Evolutionary conservation across 1,140 invertebrate species (phyloP).

Genomic region (Drosophila busckii): DNA sequence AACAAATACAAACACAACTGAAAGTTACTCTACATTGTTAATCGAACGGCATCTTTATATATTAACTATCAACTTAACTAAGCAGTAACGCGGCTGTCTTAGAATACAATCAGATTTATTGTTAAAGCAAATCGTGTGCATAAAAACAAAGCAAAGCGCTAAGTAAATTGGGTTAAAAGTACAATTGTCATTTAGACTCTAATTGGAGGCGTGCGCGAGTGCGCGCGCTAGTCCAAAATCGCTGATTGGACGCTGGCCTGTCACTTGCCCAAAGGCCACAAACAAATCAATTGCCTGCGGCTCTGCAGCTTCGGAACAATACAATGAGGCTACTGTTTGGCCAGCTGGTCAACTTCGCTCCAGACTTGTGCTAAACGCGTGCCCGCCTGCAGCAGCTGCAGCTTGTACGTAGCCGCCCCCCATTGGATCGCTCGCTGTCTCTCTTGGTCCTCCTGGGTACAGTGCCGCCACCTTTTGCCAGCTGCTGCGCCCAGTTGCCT

Average conservation of each 20-base stretch:
- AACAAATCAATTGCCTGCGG: conserved; percentile 64
- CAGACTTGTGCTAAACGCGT: conserved; percentile 44
- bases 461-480: conserved; percentile 71
- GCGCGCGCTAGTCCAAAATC: no score
- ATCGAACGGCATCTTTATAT: no score
- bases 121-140: conserved; percentile 40
- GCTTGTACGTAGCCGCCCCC: neutral
- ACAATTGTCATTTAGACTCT: conserved; percentile 74
- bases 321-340: conserved; percentile 59
- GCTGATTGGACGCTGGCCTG: conserved; percentile 64
- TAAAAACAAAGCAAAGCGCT: conserved; percentile 43
- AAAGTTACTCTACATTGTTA: no score
- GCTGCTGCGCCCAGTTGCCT: conserved; percentile 35
- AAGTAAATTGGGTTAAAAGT: conserved; percentile 73
- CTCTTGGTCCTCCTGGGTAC: conserved; percentile 41
- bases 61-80: no score
- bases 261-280: conserved; percentile 66
- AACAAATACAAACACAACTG: conserved; percentile 74
- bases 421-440: conserved; percentile 26
- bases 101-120: conserved; percentile 70
- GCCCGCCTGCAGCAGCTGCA: conserved; percentile 36
- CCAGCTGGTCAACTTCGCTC: conserved; percentile 10
- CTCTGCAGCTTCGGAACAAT: neutral
- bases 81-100: no score
- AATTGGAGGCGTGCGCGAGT: conserved; percentile 68